A percentile compares a stretch with the other conserved stretches of the same genome.
Conservation (phyloP, 2,113 vertebrate species). For the Canis aureus region DNA sequence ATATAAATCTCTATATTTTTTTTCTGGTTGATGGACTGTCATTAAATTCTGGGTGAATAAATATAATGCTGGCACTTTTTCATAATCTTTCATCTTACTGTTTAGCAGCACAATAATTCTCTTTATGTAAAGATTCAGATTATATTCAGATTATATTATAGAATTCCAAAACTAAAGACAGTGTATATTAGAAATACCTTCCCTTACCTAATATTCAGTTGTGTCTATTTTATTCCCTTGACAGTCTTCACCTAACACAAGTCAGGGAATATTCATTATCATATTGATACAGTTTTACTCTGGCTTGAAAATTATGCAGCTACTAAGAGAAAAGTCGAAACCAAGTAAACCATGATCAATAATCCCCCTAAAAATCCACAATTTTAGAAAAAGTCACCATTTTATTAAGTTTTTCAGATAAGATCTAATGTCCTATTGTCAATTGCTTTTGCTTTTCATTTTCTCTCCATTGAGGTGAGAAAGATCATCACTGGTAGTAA, state of each 20-base stretch:
- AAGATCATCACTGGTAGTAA: conserved; percentile 4
- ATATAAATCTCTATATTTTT: not conserved
- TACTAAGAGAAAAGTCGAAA: conserved; percentile 34
- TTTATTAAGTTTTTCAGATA: not conserved
- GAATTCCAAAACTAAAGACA: not conserved
- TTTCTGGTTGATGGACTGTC: not conserved
- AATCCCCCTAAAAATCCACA: not conserved
- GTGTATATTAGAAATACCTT: not conserved
- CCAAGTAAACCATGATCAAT: not conserved
- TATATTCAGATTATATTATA: not conserved
- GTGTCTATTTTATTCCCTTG: not conserved
- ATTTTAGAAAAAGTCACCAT: not conserved
- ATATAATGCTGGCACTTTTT: not conserved
- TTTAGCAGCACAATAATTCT: conserved; percentile 7
- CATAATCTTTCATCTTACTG: not conserved
- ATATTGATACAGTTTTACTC: conserved; percentile 42
- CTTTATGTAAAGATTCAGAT: not conserved
- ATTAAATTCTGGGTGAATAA: not conserved
- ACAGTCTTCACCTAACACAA: conserved; percentile 9
- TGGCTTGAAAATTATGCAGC: not conserved
- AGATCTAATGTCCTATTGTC: not conserved
- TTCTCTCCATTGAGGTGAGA: not conserved
- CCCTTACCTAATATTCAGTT: not conserved
- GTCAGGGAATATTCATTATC: conserved; percentile 37
- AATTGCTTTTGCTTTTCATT: not conserved